Evolutionary conservation across 2,797 vertebrate genomes (phyloP), one percentile per base, ranked within the genome.

Genomic region (Halcyon badia): DNA sequence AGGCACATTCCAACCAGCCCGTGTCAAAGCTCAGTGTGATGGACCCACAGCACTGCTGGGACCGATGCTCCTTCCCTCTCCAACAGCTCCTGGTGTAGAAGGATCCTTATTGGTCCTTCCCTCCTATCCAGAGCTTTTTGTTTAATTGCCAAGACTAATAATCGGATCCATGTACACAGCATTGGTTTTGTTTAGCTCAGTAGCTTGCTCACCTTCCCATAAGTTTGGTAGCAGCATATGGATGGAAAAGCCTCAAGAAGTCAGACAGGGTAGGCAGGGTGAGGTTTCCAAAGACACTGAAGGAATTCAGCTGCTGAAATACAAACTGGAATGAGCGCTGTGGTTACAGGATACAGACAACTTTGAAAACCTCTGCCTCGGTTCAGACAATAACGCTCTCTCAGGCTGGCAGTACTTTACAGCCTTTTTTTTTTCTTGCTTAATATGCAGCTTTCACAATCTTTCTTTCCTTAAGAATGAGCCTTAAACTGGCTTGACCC

Each of bases 181-280:
- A 5, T 62, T 80, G n/a, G 42, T 57, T 68, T 33, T 44, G 21
- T 26, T 62, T 51, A 58, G 9, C 19, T 77, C 58, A 66, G 25
- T 2, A 51, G 7, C 4, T 28, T 79, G 31, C 39, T 91, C 69
- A 71, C 14, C 30, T 84, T 88, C n/a, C 19, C 17, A 17, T 33
- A 35, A 35, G 12, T 71, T 46, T 44, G 26, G 21, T 18, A 44
- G 16, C 46, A 69, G 14, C 0, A 0, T 14, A n/a, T 4, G 8
- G 58, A 57, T 30, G 20, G 4, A 62, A 69, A 83, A 88, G 30
- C 10, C 26, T 78, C 69, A 51, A 81, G 58, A 71, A 71, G 5
- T 22, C 5, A 52, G 31, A 0, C 11, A 42, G 11, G 11, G 3
- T 11, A 52, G 33, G 28, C 37, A 48, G n/a, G 5, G 21, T 61